phyloP scores from a whole-genome alignment of 2,888 invertebrate genomes.

The Andrena fulva region DNA sequence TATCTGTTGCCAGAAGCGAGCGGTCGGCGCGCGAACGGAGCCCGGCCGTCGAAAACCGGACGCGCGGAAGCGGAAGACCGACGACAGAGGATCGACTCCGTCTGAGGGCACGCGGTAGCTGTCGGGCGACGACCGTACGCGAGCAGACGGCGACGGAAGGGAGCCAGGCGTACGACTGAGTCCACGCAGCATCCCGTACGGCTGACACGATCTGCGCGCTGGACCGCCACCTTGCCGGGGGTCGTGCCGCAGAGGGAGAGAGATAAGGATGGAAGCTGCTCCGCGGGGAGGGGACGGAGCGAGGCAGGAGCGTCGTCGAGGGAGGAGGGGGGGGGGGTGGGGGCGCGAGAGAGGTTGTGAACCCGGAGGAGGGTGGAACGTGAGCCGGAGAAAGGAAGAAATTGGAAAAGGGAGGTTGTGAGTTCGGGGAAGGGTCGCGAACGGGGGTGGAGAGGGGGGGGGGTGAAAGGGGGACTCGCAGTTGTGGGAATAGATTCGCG shows the following conservation, averaged over 20 bases:
- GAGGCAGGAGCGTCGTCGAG: background rate
- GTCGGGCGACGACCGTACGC: conserved; percentile 32
- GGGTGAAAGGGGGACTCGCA: background rate
- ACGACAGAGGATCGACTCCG: background rate
- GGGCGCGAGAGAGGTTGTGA: background rate
- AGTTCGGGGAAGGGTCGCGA: background rate
- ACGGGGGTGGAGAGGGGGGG: background rate
- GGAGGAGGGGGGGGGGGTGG: background rate
- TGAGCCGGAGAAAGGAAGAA: background rate
- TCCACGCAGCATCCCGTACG: conserved; percentile 71
- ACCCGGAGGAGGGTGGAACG: background rate
- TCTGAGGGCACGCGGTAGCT: conserved; percentile 52
- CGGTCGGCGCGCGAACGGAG: too few relatives aligned
- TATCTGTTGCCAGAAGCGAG: too few relatives aligned
- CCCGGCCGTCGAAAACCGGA: too few relatives aligned
- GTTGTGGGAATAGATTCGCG: background rate
- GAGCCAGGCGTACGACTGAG: conserved; percentile 74
- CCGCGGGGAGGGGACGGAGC: background rate
- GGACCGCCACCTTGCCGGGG: conserved; percentile 71
- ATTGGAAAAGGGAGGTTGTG: background rate
- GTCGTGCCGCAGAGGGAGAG: conserved; percentile 56
- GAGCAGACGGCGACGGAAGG: conserved; percentile 52
- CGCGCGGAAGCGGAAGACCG: background rate
- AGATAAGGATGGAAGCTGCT: conserved; percentile 24
- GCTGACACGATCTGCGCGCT: conserved; percentile 66